phyloP scores from a whole-genome alignment of 2,113 vertebrate genomes.

The Equus quagga region DNA sequence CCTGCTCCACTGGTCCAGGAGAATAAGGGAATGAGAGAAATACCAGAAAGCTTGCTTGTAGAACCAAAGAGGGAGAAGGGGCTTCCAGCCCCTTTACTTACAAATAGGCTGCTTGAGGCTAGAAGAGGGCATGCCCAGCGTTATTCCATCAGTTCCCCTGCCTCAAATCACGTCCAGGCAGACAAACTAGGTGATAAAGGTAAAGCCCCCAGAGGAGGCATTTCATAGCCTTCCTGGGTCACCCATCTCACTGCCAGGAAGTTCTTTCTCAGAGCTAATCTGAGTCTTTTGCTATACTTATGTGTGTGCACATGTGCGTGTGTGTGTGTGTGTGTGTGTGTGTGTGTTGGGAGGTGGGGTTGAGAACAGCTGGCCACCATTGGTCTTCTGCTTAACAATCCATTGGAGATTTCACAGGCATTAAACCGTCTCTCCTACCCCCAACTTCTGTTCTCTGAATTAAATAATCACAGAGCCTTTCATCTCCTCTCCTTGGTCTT shows the following conservation, averaged over 20 bases:
- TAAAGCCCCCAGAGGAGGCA: not conserved
- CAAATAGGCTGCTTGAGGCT: not conserved
- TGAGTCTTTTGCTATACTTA: constrained; percentile 37
- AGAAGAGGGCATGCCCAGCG: not conserved
- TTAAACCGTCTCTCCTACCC: constrained; percentile 1
- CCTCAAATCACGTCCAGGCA: not conserved
- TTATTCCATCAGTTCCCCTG: constrained; percentile 6
- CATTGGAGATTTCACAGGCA: constrained; percentile 22
- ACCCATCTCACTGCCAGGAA: not conserved
- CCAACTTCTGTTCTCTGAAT: constrained; percentile 45
- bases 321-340: not conserved
- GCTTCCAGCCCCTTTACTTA: not conserved
- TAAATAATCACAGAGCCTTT: constrained; percentile 52
- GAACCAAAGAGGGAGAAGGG: not conserved
- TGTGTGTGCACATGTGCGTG: not conserved
- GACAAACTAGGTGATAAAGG: constrained; percentile 35
- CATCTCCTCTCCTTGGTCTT: not conserved
- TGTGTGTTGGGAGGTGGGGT: not conserved
- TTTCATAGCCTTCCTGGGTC: not conserved
- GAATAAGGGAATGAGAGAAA: constrained; percentile 44
- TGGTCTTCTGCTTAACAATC: constrained; percentile 27
- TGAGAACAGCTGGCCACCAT: not conserved
- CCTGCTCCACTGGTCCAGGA: not conserved
- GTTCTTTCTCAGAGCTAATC: constrained; percentile 51
- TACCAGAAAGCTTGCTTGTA: constrained; percentile 21